Evolutionary conservation across 1,140 invertebrate genomes (phyloP).

Genomic region (Oscheius sp.): DNA sequence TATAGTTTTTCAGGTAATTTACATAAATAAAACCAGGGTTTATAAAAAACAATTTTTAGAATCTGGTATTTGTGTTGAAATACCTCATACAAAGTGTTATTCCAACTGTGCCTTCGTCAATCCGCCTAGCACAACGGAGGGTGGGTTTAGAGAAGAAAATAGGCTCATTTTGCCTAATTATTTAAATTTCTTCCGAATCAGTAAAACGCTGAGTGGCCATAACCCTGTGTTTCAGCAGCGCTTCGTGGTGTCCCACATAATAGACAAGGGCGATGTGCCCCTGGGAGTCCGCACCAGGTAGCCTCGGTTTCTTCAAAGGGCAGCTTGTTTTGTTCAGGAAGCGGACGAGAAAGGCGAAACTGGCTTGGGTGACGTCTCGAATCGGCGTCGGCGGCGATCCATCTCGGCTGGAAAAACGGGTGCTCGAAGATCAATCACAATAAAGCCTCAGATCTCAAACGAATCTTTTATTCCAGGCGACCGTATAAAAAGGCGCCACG

Average conservation of each 20-base stretch:
- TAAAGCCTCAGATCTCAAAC: too few species aligned
- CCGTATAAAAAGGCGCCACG: too few species aligned
- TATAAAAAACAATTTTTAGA: slow-evolving; percentile 14
- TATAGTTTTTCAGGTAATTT: slow-evolving; percentile 29
- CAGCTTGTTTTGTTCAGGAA: slow-evolving; percentile 14
- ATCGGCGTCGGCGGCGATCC: too few species aligned
- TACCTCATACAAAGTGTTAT: slow-evolving; percentile 35
- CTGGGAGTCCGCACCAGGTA: background rate
- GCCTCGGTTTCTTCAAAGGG: background rate
- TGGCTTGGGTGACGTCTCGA: slow-evolving; percentile 25
- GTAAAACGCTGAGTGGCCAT: background rate
- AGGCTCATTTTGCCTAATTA: too few species aligned
- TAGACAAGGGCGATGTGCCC: slow-evolving; percentile 36
- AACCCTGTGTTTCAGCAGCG: slow-evolving; percentile 21
- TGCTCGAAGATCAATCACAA: background rate
- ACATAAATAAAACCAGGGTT: background rate
- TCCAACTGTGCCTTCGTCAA: slow-evolving; percentile 11
- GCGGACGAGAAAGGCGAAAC: background rate
- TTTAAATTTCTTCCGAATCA: too few species aligned
- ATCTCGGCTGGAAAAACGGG: background rate
- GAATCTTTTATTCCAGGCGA: too few species aligned
- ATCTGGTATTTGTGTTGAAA: slow-evolving; percentile 21
- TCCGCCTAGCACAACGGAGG: slow-evolving; percentile 19
- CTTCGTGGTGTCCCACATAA: slow-evolving; percentile 22
- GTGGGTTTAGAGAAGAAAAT: background rate